These are phyloP conservation scores for Anolis apletophallus DNA, from an alignment of 2,797 vertebrate genomes.

Conservation along the genomic window DNA sequence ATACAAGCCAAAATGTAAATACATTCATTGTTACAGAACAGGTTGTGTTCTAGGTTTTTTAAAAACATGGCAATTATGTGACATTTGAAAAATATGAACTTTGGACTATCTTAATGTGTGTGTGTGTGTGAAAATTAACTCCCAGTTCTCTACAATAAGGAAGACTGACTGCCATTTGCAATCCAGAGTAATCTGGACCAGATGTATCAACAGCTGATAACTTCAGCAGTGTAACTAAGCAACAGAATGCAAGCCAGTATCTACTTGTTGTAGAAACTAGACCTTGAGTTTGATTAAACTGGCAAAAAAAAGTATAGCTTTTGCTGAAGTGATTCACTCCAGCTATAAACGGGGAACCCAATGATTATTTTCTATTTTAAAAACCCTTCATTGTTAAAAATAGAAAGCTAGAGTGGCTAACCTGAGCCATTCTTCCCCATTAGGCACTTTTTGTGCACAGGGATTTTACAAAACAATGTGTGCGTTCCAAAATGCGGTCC, in stretches of 20 bases:
- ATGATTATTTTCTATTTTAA: not conserved
- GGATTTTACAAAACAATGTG: not conserved
- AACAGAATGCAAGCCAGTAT: not conserved
- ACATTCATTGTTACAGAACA: not conserved
- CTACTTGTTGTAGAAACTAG: not conserved
- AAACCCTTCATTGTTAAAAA: not conserved
- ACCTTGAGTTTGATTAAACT: not conserved
- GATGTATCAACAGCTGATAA: not conserved
- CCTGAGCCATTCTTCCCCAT: not conserved
- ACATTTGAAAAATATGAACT: not conserved
- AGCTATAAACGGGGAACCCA: not conserved
- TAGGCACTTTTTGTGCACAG: not conserved
- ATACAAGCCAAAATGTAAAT: not conserved
- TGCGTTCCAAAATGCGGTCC: not conserved
- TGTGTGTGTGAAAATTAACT: not conserved
- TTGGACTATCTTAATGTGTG: not conserved
- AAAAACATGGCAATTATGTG: not conserved
- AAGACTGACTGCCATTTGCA: too few species aligned
- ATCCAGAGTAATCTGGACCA: not conserved
- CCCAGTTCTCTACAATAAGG: not conserved
- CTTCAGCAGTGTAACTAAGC: not conserved
- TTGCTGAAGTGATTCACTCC: not conserved
- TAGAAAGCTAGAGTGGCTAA: not conserved
- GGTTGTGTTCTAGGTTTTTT: too few species aligned
- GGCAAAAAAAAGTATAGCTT: not conserved